These are phyloP conservation scores for Ceyx melanurus DNA, from an alignment of 2,113 vertebrate species.

Conservation along the genomic window DNA sequence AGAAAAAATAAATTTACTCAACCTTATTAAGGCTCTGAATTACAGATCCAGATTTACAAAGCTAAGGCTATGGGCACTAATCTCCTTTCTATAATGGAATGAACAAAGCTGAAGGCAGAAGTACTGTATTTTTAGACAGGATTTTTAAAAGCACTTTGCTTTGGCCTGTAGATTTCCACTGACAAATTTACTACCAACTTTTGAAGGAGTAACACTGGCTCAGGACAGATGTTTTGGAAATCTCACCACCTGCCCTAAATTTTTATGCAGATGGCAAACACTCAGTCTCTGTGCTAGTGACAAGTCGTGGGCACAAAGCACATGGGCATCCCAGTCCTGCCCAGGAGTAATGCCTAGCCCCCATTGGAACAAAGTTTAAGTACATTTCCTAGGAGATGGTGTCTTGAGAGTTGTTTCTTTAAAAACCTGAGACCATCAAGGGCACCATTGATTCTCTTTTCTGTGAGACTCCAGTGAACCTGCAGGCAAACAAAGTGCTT, in stretches of 20 bases:
- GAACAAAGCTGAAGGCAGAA: constrained; percentile 23
- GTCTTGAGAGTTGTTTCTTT: background rate
- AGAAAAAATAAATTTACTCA: background rate
- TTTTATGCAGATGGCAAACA: background rate
- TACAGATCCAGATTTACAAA: constrained; percentile 51
- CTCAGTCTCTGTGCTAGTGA: background rate
- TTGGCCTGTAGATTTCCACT: background rate
- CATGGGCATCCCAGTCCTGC: background rate
- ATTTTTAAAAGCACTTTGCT: background rate
- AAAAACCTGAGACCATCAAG: background rate
- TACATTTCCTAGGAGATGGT: background rate
- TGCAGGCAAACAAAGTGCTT: background rate
- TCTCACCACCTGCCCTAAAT: background rate
- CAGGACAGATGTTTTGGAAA: background rate
- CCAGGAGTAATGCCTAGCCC: background rate
- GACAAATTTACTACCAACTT: background rate
- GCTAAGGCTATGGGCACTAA: background rate
- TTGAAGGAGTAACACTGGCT: background rate
- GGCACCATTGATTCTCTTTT: background rate
- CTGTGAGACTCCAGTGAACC: background rate
- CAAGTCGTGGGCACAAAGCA: background rate
- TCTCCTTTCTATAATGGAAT: constrained; percentile 5
- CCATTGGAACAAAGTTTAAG: background rate
- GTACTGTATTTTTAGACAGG: constrained; percentile 4
- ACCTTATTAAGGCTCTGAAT: constrained; percentile 48